Conservation (phyloP, 2,113 vertebrate genomes). For the Hippocampus barbouri region DNA sequence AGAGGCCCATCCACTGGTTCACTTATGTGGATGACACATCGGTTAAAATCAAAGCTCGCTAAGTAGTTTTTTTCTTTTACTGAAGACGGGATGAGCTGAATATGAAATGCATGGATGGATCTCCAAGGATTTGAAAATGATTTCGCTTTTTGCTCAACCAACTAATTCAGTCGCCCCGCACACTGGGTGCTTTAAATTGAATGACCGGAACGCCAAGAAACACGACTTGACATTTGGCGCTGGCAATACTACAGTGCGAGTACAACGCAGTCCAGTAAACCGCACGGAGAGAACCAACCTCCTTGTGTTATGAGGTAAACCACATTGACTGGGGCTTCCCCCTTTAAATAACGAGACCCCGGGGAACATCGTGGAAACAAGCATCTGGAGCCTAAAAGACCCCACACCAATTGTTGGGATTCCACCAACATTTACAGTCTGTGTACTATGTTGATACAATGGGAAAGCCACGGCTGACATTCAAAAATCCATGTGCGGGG, state of each 20-base stretch:
- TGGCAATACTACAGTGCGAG: not conserved
- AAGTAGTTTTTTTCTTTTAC: too few species aligned
- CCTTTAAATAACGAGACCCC: slow-evolving; percentile 32
- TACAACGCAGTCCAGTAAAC: slow-evolving; percentile 8
- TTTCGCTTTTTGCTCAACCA: not conserved
- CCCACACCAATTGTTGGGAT: slow-evolving; percentile 46
- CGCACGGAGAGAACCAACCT: slow-evolving; percentile 1
- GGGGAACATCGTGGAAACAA: slow-evolving; percentile 35
- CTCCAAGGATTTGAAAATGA: not conserved
- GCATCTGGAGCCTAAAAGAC: slow-evolving; percentile 35
- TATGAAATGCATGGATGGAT: too few species aligned
- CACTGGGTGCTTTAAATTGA: not conserved
- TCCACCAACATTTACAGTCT: slow-evolving; percentile 27
- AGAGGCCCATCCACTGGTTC: too few species aligned
- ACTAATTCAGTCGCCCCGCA: not conserved
- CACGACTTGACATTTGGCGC: not conserved
- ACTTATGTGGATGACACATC: too few species aligned
- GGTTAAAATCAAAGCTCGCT: too few species aligned
- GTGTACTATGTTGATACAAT: not conserved
- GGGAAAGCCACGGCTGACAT: too few species aligned
- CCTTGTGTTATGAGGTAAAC: slow-evolving; percentile 43
- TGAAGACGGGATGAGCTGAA: too few species aligned
- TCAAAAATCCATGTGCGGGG: too few species aligned
- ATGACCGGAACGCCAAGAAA: not conserved
- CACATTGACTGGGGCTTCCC: slow-evolving; percentile 48